Evolutionary conservation across 2,113 vertebrate species (phyloP), one percentile per base, ranked within the genome.

Genomic region (Craseonycteris thonglongyai): DNA sequence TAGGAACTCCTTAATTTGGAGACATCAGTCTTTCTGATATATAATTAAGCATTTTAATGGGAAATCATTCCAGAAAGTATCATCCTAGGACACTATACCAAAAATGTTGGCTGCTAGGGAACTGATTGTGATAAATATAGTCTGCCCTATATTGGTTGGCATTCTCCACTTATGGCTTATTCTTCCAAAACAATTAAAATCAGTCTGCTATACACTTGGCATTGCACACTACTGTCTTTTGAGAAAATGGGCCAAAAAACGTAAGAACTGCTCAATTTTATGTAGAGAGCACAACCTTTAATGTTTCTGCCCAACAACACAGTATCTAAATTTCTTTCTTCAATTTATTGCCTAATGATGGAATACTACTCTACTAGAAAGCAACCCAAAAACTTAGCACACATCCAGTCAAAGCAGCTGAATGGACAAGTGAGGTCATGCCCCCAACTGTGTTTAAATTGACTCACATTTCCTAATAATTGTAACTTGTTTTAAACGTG

Each of bases 381-480:
- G 80, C 63, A 97, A 95, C 76, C 95, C 87, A 35, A 96, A 96
- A 95, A 86, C 94, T 88, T 96, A 98, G 63, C 45, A 91, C 35
- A 82, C 85, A 97, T 42, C 58, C 85, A 97, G 65, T 94, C 58
- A 94, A 96, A 97, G 95, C 58, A 54, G 30, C 42, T 93, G 72
- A 96, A 95, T 66, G 83, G 94, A 96, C 91, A n/a, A 49, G 49
- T 96, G 96, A 76, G 74, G 86, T 94, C 97, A 96, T 30, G 95
- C 94, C 97, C 97, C 93, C 89, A 96, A 97, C 90, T 93, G 93
- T 51, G 86, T 98, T 98, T 96, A 95, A 97, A 97, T 96, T 95
- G 97, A 84, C 97, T 96, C 84, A 88, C 40, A 74, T 88, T 96
- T 94, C 97, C 71, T 85, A 95, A 93, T 97, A 97, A 97, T 97